phyloP scores from a whole-genome alignment of 2,113 vertebrate species.

The Pitta sordida region DNA sequence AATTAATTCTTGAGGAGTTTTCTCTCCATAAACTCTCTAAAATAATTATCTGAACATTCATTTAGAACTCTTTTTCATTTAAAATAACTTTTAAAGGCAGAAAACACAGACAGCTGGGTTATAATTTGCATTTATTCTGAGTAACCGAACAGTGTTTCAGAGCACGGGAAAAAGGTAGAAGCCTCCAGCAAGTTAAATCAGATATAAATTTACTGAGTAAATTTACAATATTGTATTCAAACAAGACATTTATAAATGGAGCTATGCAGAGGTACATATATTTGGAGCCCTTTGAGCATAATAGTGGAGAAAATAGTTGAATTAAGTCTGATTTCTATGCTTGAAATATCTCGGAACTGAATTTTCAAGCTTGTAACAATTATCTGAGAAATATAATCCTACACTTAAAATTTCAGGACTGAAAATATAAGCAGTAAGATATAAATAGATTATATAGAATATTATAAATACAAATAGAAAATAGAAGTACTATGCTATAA shows the following conservation, averaged over 20 bases:
- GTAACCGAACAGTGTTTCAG: not conserved
- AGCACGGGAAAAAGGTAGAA: not conserved
- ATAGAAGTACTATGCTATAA: too few species aligned
- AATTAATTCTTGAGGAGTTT: slow-evolving; percentile 33
- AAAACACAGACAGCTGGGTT: not conserved
- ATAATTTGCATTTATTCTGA: not conserved
- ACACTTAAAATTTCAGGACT: not conserved
- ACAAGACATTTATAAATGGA: not conserved
- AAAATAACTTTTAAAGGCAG: not conserved
- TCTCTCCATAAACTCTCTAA: slow-evolving; percentile 8
- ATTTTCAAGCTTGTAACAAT: not conserved
- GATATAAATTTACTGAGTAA: not conserved
- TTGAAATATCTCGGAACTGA: not conserved
- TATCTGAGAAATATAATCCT: not conserved
- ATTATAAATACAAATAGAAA: too few species aligned
- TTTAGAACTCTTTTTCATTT: not conserved
- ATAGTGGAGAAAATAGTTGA: not conserved
- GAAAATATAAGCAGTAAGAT: not conserved
- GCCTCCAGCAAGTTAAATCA: not conserved
- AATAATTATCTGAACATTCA: not conserved
- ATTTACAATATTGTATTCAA: not conserved
- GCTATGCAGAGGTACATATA: not conserved
- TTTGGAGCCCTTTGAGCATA: not conserved
- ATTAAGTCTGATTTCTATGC: not conserved
- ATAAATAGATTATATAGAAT: too few species aligned